Evolutionary conservation across 2,113 vertebrate genomes (phyloP).

Genomic region (Oryzias curvinotus): DNA sequence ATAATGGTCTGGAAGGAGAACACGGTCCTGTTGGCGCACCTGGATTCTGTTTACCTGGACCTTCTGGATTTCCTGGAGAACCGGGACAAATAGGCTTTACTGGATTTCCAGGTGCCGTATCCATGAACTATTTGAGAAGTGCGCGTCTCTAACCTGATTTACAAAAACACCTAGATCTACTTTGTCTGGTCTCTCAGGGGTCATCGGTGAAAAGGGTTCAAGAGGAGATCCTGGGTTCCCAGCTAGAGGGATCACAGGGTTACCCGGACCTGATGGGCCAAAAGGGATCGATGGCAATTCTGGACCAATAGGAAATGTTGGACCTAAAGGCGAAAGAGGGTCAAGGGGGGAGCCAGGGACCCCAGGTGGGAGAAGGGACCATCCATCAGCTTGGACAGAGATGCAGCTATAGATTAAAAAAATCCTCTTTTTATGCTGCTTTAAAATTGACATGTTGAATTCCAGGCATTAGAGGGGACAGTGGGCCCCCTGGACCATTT

Average conservation of each 20-base stretch:
- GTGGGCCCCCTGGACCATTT: conserved; percentile 45
- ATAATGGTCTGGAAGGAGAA: conserved; percentile 35
- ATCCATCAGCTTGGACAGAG: no score
- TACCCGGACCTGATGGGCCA: conserved; percentile 47
- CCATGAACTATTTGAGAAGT: background rate
- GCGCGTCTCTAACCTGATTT: background rate
- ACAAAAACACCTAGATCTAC: background rate
- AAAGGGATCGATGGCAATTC: background rate
- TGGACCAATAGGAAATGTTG: conserved; percentile 46
- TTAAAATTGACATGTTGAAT: conserved; percentile 11
- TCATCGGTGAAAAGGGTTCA: conserved; percentile 51
- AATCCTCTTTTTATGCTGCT: background rate
- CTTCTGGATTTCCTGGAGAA: conserved; percentile 53
- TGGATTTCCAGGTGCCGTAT: conserved; percentile 46
- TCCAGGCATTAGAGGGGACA: conserved; percentile 57
- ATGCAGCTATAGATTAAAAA: no score
- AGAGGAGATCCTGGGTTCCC: conserved; percentile 57
- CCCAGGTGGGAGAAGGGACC: conserved; percentile 47
- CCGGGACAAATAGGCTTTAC: conserved; percentile 44
- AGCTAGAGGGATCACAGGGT: conserved; percentile 41
- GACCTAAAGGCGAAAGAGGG: conserved; percentile 56
- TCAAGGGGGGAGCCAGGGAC: conserved; percentile 49
- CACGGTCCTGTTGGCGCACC: conserved; percentile 37
- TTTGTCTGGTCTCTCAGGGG: conserved; percentile 37
- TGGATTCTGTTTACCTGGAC: conserved; percentile 46